Base-by-base conservation (phyloP, 2,888 invertebrate species). In the Harpalus rubripes region DNA sequence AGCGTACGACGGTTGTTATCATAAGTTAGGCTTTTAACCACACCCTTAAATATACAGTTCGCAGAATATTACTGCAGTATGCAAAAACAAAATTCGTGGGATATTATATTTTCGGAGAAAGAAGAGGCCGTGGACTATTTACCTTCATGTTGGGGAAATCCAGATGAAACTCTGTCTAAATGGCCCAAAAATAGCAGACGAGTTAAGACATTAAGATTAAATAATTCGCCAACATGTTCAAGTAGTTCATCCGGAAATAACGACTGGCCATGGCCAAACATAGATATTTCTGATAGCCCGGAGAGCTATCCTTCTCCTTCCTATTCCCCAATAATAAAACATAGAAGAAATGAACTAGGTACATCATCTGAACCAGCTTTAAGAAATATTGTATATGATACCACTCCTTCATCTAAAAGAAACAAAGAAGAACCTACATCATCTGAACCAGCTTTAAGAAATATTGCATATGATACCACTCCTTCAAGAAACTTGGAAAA, bases 21-120 rank as follows among this genome's bases (percentile, higher is more conserved):
- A n/a, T n/a, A n/a, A n/a, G n/a, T n/a, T n/a, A n/a, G n/a, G n/a
- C n/a, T n/a, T 41, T 41, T 7, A 41, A 5, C n/a, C n/a, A n/a
- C n/a, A n/a, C n/a, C n/a, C n/a, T 44, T 44, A 44, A 44, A 44
- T 44, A 44, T 44, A 44, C 44, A 44, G 44, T 44, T 44, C 44
- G 4, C 44, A 44, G 44, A 44, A 44, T 44, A 44, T 44, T 44
- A 7, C 44, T 44, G 44, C 44, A 44, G 44, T 44, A 44, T 44
- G 44, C 8, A 44, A 44, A 44, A 44, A 44, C 7, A 44, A 44
- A 22, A 22, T 22, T 44, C 44, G 5, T 44, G 44, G 44, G 44
- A 44, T 44, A 44, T 44, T 44, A 44, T 44, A 44, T 44, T 44
- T 44, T 44, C 2, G 44, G 5, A 44, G 4, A 44, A 44, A 44